Evolutionary conservation across 2,797 vertebrate species (phyloP).

Genomic region (Craterocephalus amniculus): DNA sequence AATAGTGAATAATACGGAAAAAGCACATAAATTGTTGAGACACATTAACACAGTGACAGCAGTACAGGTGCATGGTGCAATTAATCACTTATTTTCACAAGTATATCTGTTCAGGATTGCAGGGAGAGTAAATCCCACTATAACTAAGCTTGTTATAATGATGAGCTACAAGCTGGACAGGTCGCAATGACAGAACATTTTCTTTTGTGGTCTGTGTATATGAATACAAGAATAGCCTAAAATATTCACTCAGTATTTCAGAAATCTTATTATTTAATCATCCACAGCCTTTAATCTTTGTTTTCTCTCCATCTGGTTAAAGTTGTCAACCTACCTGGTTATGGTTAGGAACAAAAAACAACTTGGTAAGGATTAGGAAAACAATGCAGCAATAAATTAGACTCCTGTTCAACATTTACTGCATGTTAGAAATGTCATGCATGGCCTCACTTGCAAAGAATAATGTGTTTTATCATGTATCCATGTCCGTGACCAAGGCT

Average conservation of each 20-base stretch:
- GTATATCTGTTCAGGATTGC: not conserved
- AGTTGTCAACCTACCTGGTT: not conserved
- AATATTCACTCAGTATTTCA: not conserved
- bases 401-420: too few species aligned
- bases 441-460: not conserved
- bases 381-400: not conserved
- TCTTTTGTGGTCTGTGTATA: not conserved
- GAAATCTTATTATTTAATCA: not conserved
- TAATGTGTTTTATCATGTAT: not conserved
- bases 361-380: not conserved
- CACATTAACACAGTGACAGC: not conserved
- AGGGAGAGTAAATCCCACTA: not conserved
- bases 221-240: not conserved
- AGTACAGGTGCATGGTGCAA: not conserved
- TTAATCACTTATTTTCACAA: not conserved
- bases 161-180: not conserved
- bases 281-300: not conserved
- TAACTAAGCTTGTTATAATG: not conserved
- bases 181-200: too few species aligned
- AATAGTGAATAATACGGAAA: not conserved
- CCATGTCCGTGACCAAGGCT: not conserved
- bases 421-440: not conserved
- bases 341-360: not conserved
- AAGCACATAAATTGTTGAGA: not conserved
- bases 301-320: not conserved